These are phyloP conservation scores for Prunella himalayana DNA, from an alignment of 2,113 vertebrate genomes.

Conservation along the genomic window DNA sequence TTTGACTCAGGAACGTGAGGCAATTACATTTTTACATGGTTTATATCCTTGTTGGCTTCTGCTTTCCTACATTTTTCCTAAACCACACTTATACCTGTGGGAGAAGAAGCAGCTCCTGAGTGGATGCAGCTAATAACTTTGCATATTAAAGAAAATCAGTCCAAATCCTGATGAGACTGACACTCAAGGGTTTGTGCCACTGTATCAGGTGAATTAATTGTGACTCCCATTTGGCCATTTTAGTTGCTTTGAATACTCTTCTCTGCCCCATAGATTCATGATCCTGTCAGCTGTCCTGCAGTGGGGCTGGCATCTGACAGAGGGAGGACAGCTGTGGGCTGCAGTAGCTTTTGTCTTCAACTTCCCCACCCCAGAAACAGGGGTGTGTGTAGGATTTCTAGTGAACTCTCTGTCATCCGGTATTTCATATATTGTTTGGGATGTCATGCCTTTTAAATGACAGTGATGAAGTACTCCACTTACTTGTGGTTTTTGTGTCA, in stretches of 20 bases:
- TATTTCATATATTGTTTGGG: neutral
- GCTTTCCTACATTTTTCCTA: neutral
- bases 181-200: neutral
- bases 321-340: neutral
- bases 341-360: neutral
- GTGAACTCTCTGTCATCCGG: neutral
- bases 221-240: neutral
- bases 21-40: neutral
- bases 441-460: neutral
- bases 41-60: neutral
- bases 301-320: neutral
- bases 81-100: neutral
- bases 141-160: neutral
- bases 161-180: neutral
- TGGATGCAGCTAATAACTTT: neutral
- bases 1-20: neutral
- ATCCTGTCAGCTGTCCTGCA: neutral
- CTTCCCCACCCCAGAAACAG: neutral
- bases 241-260: neutral
- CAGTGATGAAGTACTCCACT: neutral
- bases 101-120: neutral
- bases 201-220: neutral
- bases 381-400: neutral
- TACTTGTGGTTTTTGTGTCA: neutral
- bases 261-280: neutral